Evolutionary conservation across 2,113 vertebrate species (phyloP), one percentile per base, ranked within the genome.

Genomic region (Ailuropoda melanoleuca): DNA sequence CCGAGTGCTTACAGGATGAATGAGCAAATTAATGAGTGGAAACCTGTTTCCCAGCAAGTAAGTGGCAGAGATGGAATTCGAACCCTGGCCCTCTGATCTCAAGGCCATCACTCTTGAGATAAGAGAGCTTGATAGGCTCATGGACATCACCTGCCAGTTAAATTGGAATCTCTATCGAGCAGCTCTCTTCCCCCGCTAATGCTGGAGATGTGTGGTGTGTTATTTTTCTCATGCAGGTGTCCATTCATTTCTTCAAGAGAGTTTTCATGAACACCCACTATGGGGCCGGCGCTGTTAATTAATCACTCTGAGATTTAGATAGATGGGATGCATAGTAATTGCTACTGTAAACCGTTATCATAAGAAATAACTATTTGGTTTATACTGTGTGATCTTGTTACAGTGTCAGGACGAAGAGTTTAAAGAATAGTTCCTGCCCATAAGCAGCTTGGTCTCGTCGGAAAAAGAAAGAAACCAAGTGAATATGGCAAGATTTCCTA

Each of bases 401-500:
- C 66, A 77, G 43, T 64, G n/a, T 31, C 56, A 18, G 56, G 62
- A 68, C 48, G 66, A 85, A 95, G 78, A 89, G 80, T 74, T 80
- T 48, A 62, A 85, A 50, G 55, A 48, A 48, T 1, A 46, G 21
- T 24, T 84, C 39, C 39, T 83, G 78, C 15, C 37, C 29, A 53
- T 1, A 48, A 60, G 15, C 29, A 85, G 81, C 43, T 87, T 46
- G 68, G 58, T 72, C 29, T 77, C 56, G 3, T 31, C 31, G 21
- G 26, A 21, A 92, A 68, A 86, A 19, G 56, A 86, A 68, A 94
- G 88, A 64, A 88, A 92, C 8, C 58, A 87, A 95, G 74, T 77
- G 48, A 83, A 84, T 53, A 37, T 2, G 24, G 55, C 4, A 88
- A 50, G 8, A 12, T 55, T 77, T 88, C 74, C 26, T 72, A 46